These are phyloP conservation scores for Cyphomyrus plagiostoma DNA, from an alignment of 2,113 vertebrate genomes.

Conservation along the genomic window DNA sequence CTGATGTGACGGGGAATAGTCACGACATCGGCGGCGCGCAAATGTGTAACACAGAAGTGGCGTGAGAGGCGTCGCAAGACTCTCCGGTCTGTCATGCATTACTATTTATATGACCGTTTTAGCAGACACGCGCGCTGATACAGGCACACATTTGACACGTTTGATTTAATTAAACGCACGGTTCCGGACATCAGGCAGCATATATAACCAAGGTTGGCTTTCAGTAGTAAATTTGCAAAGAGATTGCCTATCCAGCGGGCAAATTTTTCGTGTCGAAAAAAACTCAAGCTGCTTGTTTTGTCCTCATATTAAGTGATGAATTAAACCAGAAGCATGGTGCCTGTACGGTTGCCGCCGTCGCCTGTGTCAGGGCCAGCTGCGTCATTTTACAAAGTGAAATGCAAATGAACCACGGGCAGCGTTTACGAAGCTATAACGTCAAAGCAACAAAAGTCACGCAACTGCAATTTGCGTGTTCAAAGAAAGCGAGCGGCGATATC, in stretches of 20 bases:
- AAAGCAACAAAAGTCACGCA: slow-evolving; percentile 32
- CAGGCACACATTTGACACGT: not conserved
- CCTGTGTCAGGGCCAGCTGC: not conserved
- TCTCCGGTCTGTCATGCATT: slow-evolving; percentile 66
- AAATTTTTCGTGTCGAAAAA: not conserved
- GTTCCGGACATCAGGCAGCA: not conserved
- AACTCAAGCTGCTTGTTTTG: not conserved
- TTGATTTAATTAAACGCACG: not conserved
- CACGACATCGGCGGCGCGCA: slow-evolving; percentile 69
- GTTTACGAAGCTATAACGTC: slow-evolving; percentile 27
- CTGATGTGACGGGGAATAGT: slow-evolving; percentile 60
- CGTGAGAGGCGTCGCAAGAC: slow-evolving; percentile 60
- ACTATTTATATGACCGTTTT: slow-evolving; percentile 42
- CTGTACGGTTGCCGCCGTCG: not conserved
- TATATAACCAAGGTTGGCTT: not conserved
- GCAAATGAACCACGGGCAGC: not conserved
- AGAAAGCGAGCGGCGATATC: slow-evolving; percentile 13
- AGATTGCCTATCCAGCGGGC: not conserved
- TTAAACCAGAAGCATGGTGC: not conserved
- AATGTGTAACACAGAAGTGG: slow-evolving; percentile 62
- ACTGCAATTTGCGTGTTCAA: slow-evolving; percentile 2
- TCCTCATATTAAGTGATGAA: not conserved
- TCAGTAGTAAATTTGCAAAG: not conserved
- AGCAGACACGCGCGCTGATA: not conserved
- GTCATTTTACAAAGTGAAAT: not conserved